A percentile compares a stretch with the other conserved stretches of the same genome.
Conservation (phyloP, 1,140 invertebrate genomes). For the Lasioglossum albipes region DNA sequence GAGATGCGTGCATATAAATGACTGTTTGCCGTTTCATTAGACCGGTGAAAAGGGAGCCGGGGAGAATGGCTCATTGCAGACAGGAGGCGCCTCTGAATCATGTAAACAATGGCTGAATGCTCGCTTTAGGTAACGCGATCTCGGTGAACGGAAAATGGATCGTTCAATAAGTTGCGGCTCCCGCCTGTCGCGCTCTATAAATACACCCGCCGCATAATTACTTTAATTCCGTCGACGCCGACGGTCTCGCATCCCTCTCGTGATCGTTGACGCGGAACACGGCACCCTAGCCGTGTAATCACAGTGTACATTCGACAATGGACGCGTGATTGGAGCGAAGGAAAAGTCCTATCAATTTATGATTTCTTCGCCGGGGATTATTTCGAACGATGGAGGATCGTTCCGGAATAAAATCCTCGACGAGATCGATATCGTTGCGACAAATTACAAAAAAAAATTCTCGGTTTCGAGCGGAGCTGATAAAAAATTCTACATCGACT, state of each 20-base stretch:
- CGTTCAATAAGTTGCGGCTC: conserved; percentile 8
- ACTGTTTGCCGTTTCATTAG: conserved; percentile 18
- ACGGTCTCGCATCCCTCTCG: too few species aligned
- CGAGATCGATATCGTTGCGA: neutral
- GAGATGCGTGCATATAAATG: conserved; percentile 1
- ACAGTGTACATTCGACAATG: too few species aligned
- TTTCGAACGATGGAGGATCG: neutral
- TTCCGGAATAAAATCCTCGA: neutral
- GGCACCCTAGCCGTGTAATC: too few species aligned
- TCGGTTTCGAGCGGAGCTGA: too few species aligned
- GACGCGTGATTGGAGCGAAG: too few species aligned
- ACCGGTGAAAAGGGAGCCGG: neutral
- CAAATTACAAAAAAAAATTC: too few species aligned
- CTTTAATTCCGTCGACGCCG: conserved; percentile 1
- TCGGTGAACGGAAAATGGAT: neutral
- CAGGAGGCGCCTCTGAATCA: neutral
- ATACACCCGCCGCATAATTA: conserved; percentile 2
- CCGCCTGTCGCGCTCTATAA: neutral
- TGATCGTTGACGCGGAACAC: too few species aligned
- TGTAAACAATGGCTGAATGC: neutral
- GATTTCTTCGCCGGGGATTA: too few species aligned
- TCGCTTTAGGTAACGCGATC: neutral
- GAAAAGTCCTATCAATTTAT: too few species aligned
- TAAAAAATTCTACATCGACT: too few species aligned
- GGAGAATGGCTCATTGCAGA: conserved; percentile 8